phyloP scores from a whole-genome alignment of 2,888 invertebrate genomes.

The Drosophila colorata region DNA sequence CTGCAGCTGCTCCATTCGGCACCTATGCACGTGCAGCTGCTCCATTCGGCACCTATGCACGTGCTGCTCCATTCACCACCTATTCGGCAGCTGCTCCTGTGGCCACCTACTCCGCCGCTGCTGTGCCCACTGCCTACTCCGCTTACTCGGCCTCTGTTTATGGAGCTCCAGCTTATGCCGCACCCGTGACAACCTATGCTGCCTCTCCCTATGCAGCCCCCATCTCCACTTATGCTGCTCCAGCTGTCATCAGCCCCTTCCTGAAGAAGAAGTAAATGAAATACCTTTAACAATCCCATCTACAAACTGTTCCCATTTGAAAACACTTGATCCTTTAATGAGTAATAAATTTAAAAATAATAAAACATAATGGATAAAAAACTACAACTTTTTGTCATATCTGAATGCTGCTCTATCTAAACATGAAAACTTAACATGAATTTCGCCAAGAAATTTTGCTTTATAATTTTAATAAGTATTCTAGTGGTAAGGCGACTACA shows the following conservation, averaged over 20 bases:
- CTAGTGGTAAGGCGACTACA: no score
- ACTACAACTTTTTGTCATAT: no score
- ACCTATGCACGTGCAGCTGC: slow-evolving; percentile 45
- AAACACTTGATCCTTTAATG: not conserved
- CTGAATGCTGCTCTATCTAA: no score
- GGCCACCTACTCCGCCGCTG: slow-evolving; percentile 15
- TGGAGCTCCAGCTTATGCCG: slow-evolving; percentile 25
- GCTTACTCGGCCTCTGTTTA: slow-evolving; percentile 20
- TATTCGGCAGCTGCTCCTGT: slow-evolving; percentile 29
- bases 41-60: slow-evolving; percentile 42
- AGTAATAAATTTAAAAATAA: not conserved
- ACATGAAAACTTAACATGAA: no score
- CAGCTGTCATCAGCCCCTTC: slow-evolving; percentile 49
- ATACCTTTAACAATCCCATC: not conserved
- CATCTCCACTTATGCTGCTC: slow-evolving; percentile 50
- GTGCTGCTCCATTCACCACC: slow-evolving; percentile 17
- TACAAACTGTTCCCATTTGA: not conserved
- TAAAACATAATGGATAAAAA: not conserved
- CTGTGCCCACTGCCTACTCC: slow-evolving; percentile 24
- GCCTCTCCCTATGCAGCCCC: slow-evolving; percentile 38
- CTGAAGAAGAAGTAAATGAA: slow-evolving; percentile 50
- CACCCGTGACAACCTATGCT: slow-evolving; percentile 26
- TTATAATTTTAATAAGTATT: no score
- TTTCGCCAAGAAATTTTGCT: no score
- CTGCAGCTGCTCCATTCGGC: slow-evolving; percentile 35